A percentile compares a stretch with the other conserved stretches of the same genome.
phyloP scores from a whole-genome alignment of 2,113 vertebrate species.

The Seriola aureovittata region DNA sequence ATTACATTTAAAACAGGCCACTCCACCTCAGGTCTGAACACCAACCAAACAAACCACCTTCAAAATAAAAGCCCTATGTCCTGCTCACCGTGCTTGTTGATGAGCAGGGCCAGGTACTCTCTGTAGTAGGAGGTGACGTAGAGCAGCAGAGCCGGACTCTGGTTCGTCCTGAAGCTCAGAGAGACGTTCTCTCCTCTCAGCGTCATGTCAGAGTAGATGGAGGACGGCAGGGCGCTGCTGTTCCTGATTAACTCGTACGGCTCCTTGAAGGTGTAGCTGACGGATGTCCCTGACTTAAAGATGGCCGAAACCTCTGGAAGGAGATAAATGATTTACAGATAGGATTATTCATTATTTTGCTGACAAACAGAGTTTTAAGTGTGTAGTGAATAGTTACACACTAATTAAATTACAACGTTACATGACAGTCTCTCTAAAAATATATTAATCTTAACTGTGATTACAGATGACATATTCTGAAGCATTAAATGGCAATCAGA shows the following conservation, averaged over 20 bases:
- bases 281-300: constrained; percentile 88
- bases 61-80: background rate
- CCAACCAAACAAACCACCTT: background rate
- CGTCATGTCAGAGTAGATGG: constrained; percentile 88
- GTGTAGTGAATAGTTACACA: too few species aligned
- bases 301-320: constrained; percentile 91
- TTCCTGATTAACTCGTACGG: constrained; percentile 88
- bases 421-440: too few species aligned
- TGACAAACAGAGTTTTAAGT: too few species aligned
- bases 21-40: background rate
- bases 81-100: constrained; percentile 89
- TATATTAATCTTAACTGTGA: too few species aligned
- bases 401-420: too few species aligned
- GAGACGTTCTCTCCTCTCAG: constrained; percentile 85
- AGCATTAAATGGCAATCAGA: too few species aligned
- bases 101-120: constrained; percentile 88
- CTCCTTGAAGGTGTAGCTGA: constrained; percentile 90
- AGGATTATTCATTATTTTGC: too few species aligned
- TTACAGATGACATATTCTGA: too few species aligned
- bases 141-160: constrained; percentile 88
- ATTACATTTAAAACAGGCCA: background rate
- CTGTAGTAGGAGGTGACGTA: constrained; percentile 87
- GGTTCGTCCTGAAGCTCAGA: constrained; percentile 89
- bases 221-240: constrained; percentile 86
- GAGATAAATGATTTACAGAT: background rate